Evolutionary conservation across 2,113 vertebrate species (phyloP).

Genomic region (Spermophilus dauricus): DNA sequence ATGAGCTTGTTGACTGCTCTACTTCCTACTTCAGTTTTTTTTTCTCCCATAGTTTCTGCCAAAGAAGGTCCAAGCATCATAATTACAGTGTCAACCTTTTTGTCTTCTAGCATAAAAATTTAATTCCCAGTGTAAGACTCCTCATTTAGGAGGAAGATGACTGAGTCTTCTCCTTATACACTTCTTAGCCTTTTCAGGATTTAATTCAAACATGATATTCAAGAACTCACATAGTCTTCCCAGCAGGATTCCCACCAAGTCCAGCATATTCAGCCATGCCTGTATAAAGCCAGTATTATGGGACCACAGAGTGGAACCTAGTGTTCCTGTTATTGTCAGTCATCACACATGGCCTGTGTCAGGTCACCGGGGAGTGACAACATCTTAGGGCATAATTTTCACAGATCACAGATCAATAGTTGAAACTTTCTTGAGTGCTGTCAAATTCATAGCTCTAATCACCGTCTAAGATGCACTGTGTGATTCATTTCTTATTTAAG

Average conservation of each 20-base stretch:
- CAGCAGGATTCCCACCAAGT: neutral
- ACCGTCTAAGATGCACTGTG: neutral
- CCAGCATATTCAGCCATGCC: neutral
- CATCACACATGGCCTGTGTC: neutral
- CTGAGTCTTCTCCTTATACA: conserved; percentile 58
- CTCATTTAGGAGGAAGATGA: conserved; percentile 71
- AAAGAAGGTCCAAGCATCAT: conserved; percentile 80
- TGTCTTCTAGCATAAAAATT: conserved; percentile 82
- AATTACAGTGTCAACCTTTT: conserved; percentile 81
- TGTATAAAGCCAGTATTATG: too few relatives aligned
- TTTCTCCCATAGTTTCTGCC: conserved; percentile 58
- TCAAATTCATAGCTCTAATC: neutral
- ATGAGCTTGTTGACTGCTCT: conserved; percentile 78
- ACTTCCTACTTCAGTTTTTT: conserved; percentile 78
- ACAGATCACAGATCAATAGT: neutral
- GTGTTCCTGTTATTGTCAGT: neutral
- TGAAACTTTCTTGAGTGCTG: neutral
- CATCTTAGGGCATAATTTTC: conserved; percentile 25
- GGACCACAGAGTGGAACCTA: neutral
- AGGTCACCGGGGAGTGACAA: neutral
- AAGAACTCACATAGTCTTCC: neutral
- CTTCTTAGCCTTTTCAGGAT: conserved; percentile 73
- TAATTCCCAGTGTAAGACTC: conserved; percentile 75
- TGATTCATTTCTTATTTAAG: conserved; percentile 48
- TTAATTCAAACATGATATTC: conserved; percentile 33